Percentiles rank a stretch among this genome's conserved stretches.
Conservation (phyloP, 2,888 invertebrate species). For the Campopleginae sp. region DNA sequence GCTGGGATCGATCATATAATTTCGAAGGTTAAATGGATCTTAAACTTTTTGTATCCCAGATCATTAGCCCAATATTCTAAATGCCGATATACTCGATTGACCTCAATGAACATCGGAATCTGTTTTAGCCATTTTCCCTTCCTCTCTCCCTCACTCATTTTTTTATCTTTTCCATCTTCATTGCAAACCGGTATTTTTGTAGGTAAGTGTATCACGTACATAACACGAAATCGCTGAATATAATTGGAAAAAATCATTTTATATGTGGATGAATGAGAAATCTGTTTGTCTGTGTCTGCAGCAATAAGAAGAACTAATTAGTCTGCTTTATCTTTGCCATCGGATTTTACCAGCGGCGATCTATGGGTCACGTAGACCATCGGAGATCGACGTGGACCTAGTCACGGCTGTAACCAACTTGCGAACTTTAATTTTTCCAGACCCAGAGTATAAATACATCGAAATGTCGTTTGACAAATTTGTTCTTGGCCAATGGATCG, state of each 20-base stretch:
- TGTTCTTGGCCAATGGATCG: background rate
- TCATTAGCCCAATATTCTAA: constrained; percentile 4
- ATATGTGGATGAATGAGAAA: background rate
- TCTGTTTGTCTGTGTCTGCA: background rate
- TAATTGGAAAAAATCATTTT: constrained; percentile 14
- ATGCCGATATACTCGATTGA: background rate
- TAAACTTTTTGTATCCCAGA: background rate
- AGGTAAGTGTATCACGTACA: constrained; percentile 8
- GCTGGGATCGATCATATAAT: background rate
- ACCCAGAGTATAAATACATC: background rate
- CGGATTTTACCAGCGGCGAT: background rate
- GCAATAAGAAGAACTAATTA: background rate
- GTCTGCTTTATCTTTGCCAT: background rate
- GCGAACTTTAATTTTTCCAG: background rate
- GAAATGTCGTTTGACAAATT: background rate
- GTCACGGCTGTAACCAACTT: background rate
- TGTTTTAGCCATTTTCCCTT: background rate
- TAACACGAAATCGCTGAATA: background rate
- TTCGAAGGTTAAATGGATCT: background rate
- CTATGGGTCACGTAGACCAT: background rate
- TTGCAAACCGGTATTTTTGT: constrained; percentile 12
- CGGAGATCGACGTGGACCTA: constrained; percentile 21
- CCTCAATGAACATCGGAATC: background rate
- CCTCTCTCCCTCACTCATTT: background rate
- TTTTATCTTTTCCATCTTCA: background rate